Conservation (phyloP, 1,140 invertebrate genomes). For the Rhynchophorus ferrugineus region DNA sequence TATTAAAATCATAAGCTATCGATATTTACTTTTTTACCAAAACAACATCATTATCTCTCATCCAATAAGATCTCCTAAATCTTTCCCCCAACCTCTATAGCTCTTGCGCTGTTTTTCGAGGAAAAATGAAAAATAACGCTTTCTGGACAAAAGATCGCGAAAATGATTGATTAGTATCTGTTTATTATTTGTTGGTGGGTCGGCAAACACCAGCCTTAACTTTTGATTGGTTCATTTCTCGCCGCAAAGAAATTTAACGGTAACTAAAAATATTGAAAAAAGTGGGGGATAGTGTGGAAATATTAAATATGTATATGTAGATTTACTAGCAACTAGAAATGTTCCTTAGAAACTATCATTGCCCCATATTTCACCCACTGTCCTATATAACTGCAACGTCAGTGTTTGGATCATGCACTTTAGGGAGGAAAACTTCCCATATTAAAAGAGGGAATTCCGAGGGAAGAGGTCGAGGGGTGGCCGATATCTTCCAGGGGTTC, state of each 20-base stretch:
- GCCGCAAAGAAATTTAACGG: too few species aligned
- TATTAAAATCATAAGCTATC: slow-evolving; percentile 14
- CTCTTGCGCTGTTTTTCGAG: slow-evolving; percentile 17
- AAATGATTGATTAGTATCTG: slow-evolving; percentile 20
- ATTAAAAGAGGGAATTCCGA: neutral
- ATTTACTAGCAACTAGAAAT: neutral
- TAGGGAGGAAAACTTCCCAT: neutral
- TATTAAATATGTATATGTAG: neutral
- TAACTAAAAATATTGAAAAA: neutral
- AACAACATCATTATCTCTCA: slow-evolving; percentile 18
- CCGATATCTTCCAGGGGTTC: too few species aligned
- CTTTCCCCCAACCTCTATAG: slow-evolving; percentile 5
- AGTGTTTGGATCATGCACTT: neutral
- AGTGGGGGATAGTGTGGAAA: neutral
- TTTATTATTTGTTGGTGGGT: slow-evolving; percentile 15
- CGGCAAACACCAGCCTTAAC: slow-evolving; percentile 10
- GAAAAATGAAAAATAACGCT: slow-evolving; percentile 23
- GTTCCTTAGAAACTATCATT: neutral
- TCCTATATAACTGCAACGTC: neutral
- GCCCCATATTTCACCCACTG: neutral
- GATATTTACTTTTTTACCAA: slow-evolving; percentile 15
- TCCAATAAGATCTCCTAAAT: slow-evolving; percentile 11
- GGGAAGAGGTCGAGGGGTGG: too few species aligned
- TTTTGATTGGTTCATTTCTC: slow-evolving; percentile 5
- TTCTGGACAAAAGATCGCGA: slow-evolving; percentile 17